Percentiles rank a stretch among this genome's conserved stretches.
These are phyloP conservation scores for Druceiella hillmani DNA, from an alignment of 2,888 invertebrate genomes.

Conservation along the genomic window DNA sequence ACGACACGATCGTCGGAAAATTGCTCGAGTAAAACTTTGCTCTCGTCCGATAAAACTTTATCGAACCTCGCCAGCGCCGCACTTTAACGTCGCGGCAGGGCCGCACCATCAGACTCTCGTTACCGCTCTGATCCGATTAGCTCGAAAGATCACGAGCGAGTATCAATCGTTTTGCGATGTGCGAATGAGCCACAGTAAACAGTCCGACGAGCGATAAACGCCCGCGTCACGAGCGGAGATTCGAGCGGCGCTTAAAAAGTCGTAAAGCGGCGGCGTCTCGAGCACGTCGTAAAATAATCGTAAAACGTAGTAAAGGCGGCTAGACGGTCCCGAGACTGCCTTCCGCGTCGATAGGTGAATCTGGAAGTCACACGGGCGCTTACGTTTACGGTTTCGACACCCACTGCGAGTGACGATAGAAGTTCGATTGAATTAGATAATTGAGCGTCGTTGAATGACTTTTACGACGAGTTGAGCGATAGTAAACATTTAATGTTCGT, in stretches of 20 bases:
- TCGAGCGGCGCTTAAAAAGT: conserved; percentile 40
- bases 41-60: conserved; percentile 34
- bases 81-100: conserved; percentile 26
- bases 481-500: conserved; percentile 18
- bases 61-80: conserved; percentile 35
- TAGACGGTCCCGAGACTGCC: conserved; percentile 22
- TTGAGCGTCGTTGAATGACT: too few species aligned
- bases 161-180: too few species aligned
- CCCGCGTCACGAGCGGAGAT: too few species aligned
- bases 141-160: conserved; percentile 31
- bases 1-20: conserved; percentile 8
- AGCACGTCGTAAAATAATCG: conserved; percentile 54
- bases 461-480: conserved; percentile 3
- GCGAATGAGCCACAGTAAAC: conserved; percentile 8
- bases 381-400: conserved; percentile 49
- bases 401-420: conserved; percentile 53
- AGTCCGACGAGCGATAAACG: conserved; percentile 7
- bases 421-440: conserved; percentile 53
- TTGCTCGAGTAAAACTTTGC: conserved; percentile 3
- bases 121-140: conserved; percentile 41
- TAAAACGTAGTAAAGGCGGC: conserved; percentile 38
- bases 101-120: conserved; percentile 34
- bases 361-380: too few species aligned
- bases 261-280: conserved; percentile 45
- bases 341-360: too few species aligned